Conservation (phyloP, 2,888 invertebrate genomes). For the Colletes collaris region DNA sequence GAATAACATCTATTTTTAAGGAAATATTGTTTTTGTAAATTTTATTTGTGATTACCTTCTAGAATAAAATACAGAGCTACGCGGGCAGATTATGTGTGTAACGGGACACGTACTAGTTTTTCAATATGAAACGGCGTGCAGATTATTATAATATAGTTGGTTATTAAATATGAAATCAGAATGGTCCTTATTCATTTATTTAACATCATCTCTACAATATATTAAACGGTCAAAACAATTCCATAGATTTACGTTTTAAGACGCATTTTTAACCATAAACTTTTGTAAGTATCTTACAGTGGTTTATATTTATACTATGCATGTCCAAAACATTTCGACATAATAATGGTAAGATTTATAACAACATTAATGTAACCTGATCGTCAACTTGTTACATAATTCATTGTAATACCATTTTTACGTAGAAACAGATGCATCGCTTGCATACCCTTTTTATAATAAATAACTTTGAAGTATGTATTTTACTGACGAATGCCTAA, state of each 20-base stretch:
- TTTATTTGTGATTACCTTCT: slow-evolving; percentile 46
- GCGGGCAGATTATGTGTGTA: slow-evolving; percentile 16
- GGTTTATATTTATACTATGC: slow-evolving; percentile 47
- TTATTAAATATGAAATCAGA: slow-evolving; percentile 37
- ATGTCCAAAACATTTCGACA: slow-evolving; percentile 51
- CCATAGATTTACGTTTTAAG: slow-evolving; percentile 68
- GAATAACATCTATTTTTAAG: slow-evolving; percentile 75
- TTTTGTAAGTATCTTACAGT: slow-evolving; percentile 53
- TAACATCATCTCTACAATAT: slow-evolving; percentile 70
- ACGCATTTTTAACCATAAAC: slow-evolving; percentile 57
- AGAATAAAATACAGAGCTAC: slow-evolving; percentile 34
- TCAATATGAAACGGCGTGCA: slow-evolving; percentile 16
- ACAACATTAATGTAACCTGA: slow-evolving; percentile 18
- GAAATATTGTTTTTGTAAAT: slow-evolving; percentile 47
- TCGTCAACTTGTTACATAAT: slow-evolving; percentile 11
- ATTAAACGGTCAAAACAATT: slow-evolving; percentile 67
- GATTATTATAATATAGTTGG: slow-evolving; percentile 25
- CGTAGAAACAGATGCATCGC: slow-evolving; percentile 29
- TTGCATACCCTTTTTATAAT: slow-evolving; percentile 28
- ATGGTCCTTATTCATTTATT: slow-evolving; percentile 68
- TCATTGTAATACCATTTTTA: slow-evolving; percentile 38
- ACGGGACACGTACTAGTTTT: slow-evolving; percentile 31
- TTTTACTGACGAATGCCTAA: slow-evolving; percentile 40
- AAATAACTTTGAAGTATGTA: slow-evolving; percentile 35
- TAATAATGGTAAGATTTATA: slow-evolving; percentile 37